Percentiles rank a stretch among this genome's conserved stretches.
Evolutionary conservation across 2,797 vertebrate species (phyloP).

Genomic region (Pygocentrus nattereri): DNA sequence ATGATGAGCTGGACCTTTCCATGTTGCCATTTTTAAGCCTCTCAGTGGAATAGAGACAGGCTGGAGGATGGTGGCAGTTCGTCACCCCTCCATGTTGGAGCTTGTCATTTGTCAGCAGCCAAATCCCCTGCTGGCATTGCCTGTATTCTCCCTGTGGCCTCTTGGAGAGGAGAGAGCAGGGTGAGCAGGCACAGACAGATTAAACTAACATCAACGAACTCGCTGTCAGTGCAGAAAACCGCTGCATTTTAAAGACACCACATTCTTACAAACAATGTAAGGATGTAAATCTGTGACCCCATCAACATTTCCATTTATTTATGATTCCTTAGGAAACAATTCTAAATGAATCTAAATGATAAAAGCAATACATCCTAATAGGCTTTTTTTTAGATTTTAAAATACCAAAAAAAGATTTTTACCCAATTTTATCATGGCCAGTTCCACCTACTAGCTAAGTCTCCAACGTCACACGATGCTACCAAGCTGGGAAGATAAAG

Average conservation of each 20-base stretch:
- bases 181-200: conserved; percentile 1
- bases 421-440: too few relatives aligned
- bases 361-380: too few relatives aligned
- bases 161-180: background rate
- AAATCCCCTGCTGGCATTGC: conserved; percentile 8
- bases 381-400: too few relatives aligned
- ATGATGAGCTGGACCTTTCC: conserved; percentile 2
- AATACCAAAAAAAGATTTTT: too few relatives aligned
- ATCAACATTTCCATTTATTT: background rate
- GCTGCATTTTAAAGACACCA: background rate
- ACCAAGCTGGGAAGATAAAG: too few relatives aligned
- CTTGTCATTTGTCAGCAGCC: conserved; percentile 9
- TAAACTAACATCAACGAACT: background rate
- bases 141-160: background rate
- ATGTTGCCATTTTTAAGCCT: conserved; percentile 36
- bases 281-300: background rate
- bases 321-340: background rate
- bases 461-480: too few relatives aligned
- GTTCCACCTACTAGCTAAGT: too few relatives aligned
- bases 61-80: conserved; percentile 10
- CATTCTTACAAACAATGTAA: background rate
- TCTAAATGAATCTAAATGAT: too few relatives aligned
- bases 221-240: background rate
- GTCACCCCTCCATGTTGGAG: background rate
- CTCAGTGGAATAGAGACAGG: conserved; percentile 17